Evolutionary conservation across 2,888 invertebrate genomes (phyloP), one percentile per base, ranked within the genome.

Genomic region (Nomada ruficornis): DNA sequence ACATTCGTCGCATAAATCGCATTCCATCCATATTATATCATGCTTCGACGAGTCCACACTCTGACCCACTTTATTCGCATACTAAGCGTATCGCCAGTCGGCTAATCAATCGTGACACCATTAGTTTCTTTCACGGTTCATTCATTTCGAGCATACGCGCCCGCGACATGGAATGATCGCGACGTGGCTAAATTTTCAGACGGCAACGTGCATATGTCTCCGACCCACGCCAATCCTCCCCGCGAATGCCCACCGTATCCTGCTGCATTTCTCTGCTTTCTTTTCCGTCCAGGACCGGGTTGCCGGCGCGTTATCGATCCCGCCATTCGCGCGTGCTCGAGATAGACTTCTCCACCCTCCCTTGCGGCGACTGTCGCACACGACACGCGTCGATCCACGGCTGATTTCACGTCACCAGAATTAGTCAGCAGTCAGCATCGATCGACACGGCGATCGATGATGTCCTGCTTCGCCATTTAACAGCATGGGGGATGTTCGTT

Each of bases 271-370:
- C 77, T 73, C 67, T 55, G 70, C 62, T 62, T 52, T 77, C 80
- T 75, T 74, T 74, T 64, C 80, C 82, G 67, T 67, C 63, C 20
- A 72, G 77, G 80, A 57, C 71, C 72, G 54, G 64, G 83, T 23
- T 23, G 26, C 11, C 23, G 42, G 18, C 26, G 55, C 5, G 82
- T 75, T 93, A 93, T 93, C 92, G 92, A 93, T 92, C 88, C 85
- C 55, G 42, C 62, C 47, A 78, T 79, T 81, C 82, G 92, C 92
- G 92, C 92, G 88, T 92, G 92, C 91, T 88, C 91, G 80, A 87
- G 77, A 82, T 86, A 85, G 86, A 80, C 83, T 20, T 57, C 20
- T 36, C 36, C 54, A 20, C n/a, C 84, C 82, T 84, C 80, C 65
- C 71, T 47, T 79, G 73, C 82, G 77, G 82, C 80, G 72, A 65